Percentiles rank a stretch among this genome's conserved stretches.
phyloP scores from a whole-genome alignment of 2,113 vertebrate genomes.

The Epinephelus moara region DNA sequence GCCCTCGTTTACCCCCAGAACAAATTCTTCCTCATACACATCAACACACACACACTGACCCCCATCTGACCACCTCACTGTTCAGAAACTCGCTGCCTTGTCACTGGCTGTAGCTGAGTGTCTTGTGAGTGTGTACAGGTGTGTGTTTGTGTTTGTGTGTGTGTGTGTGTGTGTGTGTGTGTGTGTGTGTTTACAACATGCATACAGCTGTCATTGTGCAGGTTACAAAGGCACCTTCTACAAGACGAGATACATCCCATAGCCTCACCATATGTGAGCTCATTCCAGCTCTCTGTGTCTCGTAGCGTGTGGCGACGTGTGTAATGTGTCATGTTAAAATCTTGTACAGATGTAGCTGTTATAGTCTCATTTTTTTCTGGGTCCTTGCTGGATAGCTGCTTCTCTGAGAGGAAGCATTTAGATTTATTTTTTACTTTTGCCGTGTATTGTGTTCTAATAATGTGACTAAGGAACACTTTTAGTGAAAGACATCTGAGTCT shows the following conservation, averaged over 20 bases:
- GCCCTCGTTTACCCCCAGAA: conserved; percentile 32
- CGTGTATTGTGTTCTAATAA: neutral
- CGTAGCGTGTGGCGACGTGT: neutral
- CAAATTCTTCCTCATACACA: conserved; percentile 20
- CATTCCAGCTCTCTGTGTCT: conserved; percentile 20
- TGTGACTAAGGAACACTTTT: neutral
- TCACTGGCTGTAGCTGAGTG: conserved; percentile 23
- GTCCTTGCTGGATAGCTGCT: neutral
- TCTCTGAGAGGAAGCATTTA: neutral
- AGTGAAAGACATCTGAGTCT: neutral
- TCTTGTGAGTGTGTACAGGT: neutral
- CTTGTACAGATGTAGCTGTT: conserved; percentile 11
- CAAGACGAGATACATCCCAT: conserved; percentile 33
- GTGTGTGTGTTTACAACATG: conserved; percentile 38
- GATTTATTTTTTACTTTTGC: neutral
- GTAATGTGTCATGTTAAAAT: conserved; percentile 35
- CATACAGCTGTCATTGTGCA: conserved; percentile 47
- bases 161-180: conserved; percentile 38
- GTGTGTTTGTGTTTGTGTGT: conserved; percentile 10
- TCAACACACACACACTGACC: conserved; percentile 34
- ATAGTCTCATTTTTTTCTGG: neutral
- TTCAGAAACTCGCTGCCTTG: conserved; percentile 27
- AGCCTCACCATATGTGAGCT: conserved; percentile 43
- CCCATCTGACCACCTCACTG: conserved; percentile 26
- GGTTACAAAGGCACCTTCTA: conserved; percentile 58